These are phyloP conservation scores for Cephalopholis sonnerati DNA, from an alignment of 2,113 vertebrate species.

Conservation along the genomic window DNA sequence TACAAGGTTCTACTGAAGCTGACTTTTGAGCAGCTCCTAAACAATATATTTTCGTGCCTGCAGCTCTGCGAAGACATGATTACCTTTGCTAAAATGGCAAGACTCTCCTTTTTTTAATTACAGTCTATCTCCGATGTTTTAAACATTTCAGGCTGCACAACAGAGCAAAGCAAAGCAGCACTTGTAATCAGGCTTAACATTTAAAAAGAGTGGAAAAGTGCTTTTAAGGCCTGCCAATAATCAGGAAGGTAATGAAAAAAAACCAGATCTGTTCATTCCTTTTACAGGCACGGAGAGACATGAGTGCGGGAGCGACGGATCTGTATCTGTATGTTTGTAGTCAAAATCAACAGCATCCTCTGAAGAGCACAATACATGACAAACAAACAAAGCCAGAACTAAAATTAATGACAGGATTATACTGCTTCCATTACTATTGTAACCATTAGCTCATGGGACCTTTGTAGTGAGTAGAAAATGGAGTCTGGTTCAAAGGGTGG, in stretches of 20 bases:
- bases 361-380: not conserved
- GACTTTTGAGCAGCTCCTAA: not conserved
- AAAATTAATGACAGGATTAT: conserved; percentile 25
- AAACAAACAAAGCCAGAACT: conserved; percentile 26
- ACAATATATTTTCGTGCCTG: conserved; percentile 1
- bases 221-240: conserved; percentile 64
- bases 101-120: conserved; percentile 25
- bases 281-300: conserved; percentile 29
- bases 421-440: conserved; percentile 14
- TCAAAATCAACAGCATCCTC: conserved; percentile 33
- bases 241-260: conserved; percentile 36
- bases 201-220: conserved; percentile 18
- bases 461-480: conserved; percentile 38
- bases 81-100: not conserved
- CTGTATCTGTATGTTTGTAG: conserved; percentile 54
- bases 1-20: not conserved
- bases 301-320: conserved; percentile 5
- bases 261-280: conserved; percentile 25
- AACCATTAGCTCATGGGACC: conserved; percentile 26
- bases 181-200: conserved; percentile 48
- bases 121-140: conserved; percentile 19
- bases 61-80: conserved; percentile 7
- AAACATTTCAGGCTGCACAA: conserved; percentile 48
- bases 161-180: conserved; percentile 32
- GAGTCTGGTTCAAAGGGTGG: conserved; percentile 41